phyloP scores from a whole-genome alignment of 2,888 invertebrate genomes.

The Trachelus stipa region DNA sequence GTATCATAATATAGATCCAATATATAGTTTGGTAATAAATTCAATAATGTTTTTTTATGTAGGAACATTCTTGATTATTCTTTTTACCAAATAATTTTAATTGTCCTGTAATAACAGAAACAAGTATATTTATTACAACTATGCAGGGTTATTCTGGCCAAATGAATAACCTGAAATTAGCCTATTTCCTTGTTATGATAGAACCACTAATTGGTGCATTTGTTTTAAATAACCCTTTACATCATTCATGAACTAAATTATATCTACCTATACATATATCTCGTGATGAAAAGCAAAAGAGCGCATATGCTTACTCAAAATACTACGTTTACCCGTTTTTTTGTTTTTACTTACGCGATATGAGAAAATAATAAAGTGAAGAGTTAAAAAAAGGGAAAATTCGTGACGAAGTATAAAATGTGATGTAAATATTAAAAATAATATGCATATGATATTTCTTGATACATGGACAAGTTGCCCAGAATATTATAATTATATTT shows the following conservation, averaged over 20 bases:
- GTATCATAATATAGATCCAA: too few relatives aligned
- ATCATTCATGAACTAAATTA: neutral
- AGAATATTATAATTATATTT: neutral
- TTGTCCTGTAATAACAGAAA: too few relatives aligned
- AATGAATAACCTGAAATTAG: too few relatives aligned
- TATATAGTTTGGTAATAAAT: neutral
- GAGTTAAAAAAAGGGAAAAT: neutral
- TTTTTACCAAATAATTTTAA: neutral
- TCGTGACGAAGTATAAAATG: neutral
- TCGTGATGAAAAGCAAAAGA: too few relatives aligned
- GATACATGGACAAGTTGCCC: neutral
- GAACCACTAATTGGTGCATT: neutral
- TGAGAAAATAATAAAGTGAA: neutral
- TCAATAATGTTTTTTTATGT: neutral
- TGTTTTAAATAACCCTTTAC: neutral
- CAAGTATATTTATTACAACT: too few relatives aligned
- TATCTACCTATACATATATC: neutral
- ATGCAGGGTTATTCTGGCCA: too few relatives aligned
- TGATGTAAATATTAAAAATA: neutral
- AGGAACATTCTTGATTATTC: neutral
- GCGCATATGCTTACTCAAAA: too few relatives aligned
- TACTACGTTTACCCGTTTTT: too few relatives aligned
- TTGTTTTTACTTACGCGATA: too few relatives aligned
- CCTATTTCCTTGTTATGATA: neutral
- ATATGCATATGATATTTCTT: neutral